A percentile compares a stretch with the other conserved stretches of the same genome.
Evolutionary conservation across 2,113 vertebrate species (phyloP).

Genomic region (Ia io): DNA sequence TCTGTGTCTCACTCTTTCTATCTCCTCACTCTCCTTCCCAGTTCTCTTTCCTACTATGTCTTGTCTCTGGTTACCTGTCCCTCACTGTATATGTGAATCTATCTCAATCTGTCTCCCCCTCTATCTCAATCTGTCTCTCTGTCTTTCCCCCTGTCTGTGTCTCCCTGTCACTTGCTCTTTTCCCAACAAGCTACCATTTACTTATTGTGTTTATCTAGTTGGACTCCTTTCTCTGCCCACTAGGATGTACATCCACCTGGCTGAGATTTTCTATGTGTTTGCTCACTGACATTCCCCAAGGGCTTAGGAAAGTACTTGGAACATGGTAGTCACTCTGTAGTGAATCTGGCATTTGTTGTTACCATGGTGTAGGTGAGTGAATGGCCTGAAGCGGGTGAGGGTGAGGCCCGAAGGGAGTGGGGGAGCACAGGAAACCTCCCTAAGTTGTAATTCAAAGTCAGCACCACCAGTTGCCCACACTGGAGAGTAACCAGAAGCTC

Average conservation of each 20-base stretch:
- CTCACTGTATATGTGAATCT: background rate
- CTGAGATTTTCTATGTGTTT: background rate
- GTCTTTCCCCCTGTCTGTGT: background rate
- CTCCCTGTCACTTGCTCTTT: background rate
- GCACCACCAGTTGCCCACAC: background rate
- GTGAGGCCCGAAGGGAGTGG: background rate
- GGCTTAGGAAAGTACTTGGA: background rate
- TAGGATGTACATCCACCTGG: background rate
- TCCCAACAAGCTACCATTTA: too few relatives aligned
- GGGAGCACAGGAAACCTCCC: background rate
- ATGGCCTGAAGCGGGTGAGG: background rate
- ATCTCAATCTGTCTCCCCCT: background rate
- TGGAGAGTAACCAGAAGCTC: background rate
- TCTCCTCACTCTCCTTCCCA: background rate
- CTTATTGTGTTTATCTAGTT: background rate
- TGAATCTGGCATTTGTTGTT: background rate
- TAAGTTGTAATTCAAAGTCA: background rate
- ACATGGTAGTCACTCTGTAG: accelerated
- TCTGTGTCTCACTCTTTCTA: background rate
- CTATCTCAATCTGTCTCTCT: background rate
- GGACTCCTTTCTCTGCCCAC: background rate
- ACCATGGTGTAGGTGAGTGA: background rate
- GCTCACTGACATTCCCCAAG: background rate
- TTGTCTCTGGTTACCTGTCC: background rate
- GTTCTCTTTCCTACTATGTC: background rate